Percentiles rank a stretch among this genome's conserved stretches.
Conservation (phyloP, 2,888 invertebrate genomes). For the Psylliodes chrysocephalus region DNA sequence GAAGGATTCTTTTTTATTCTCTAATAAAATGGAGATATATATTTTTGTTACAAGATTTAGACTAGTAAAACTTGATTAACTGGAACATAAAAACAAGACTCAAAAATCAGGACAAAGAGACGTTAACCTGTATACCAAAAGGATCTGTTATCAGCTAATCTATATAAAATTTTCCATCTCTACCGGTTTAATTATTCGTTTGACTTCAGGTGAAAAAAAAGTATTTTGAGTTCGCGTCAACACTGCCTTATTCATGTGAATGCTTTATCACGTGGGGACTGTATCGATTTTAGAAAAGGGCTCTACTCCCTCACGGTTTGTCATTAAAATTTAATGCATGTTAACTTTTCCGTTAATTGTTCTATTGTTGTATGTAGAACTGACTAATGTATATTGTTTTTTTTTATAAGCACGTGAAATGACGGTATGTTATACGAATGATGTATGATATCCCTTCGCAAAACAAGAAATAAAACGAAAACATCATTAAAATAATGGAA, state of each 20-base stretch:
- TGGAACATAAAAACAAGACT: too few species aligned
- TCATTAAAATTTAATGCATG: slow-evolving; percentile 26
- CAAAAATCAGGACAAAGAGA: too few species aligned
- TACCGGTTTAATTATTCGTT: too few species aligned
- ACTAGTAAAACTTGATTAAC: too few species aligned
- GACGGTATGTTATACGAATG: slow-evolving; percentile 2
- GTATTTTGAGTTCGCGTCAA: background rate
- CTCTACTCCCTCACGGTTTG: slow-evolving; percentile 1
- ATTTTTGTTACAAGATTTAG: too few species aligned
- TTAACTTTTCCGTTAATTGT: slow-evolving; percentile 29
- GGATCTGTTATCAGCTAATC: too few species aligned
- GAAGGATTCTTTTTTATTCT: too few species aligned
- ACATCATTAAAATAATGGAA: slow-evolving; percentile 24
- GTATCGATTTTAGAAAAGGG: slow-evolving; percentile 23
- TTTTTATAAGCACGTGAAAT: slow-evolving; percentile 8
- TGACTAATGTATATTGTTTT: slow-evolving; percentile 16
- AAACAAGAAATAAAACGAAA: slow-evolving; percentile 11
- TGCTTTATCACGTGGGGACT: slow-evolving; percentile 5
- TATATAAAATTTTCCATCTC: too few species aligned
- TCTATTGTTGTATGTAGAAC: slow-evolving; percentile 23
- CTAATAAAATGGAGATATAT: too few species aligned
- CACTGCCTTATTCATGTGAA: background rate
- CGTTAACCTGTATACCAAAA: too few species aligned
- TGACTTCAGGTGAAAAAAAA: too few species aligned
- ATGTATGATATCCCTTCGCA: slow-evolving; percentile 2